Base-by-base conservation (phyloP, 2,888 invertebrate genomes). In the Trichogramma evanescens region DNA sequence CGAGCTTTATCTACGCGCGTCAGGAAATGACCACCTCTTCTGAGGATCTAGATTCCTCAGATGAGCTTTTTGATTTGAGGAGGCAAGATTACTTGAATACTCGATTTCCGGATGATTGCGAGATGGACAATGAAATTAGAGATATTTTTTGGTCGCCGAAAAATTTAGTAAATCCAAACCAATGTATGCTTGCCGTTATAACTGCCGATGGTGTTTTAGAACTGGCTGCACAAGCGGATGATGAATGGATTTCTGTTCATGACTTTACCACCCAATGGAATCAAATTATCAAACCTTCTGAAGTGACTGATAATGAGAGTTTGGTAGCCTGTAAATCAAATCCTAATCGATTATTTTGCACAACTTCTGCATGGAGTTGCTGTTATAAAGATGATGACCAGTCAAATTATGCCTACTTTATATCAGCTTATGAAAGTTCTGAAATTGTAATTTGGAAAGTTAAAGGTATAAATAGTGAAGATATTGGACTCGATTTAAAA, bases 371-470 rank as follows among this genome's bases (percentile, higher is more conserved):
- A 9, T 78, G 77, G 77, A 77, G 77, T 53, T 45, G 65, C 39
- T 53, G 75, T 7, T 63, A 68, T 38, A 39, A 61, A 44, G 44
- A 54, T 6, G 55, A 50, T 4, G 44, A 64, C 5, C 41, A 53
- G 5, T 50, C 48, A 5, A 26, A 51, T 45, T 75, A 68, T 65
- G 72, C 75, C 6, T 77, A 73, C 56, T 63, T 78, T 4, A 66
- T 68, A 2, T 66, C 70, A 1, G 71, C 71, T 7, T 74, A 72
- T 58, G 58, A 69, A 13, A 74, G 70, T 56, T 69, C 68, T 7
- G 75, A 77, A 55, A 58, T 78, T 60, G 67, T 67, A 0, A 58
- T 77, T 50, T 76, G 72, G 69, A 71, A 68, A 66, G 62, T 77
- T 10, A 51, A 67, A 9, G 64, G 55, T 45, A 51, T 75, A 6